These are phyloP conservation scores for Zaprionus camerounensis DNA, from an alignment of 1,140 invertebrate genomes.

Conservation along the genomic window DNA sequence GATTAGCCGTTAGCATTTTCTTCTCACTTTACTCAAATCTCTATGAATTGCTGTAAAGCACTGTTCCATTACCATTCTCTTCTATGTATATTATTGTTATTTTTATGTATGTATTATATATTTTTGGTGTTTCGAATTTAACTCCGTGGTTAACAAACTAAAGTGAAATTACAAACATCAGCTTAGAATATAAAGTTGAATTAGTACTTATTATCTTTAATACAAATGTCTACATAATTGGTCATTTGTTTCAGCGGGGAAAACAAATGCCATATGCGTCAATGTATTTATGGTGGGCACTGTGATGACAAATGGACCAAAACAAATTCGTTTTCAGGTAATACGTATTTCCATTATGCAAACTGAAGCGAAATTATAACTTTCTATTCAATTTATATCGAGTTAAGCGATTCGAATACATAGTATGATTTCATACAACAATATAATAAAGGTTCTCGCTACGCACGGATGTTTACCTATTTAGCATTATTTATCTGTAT, in stretches of 20 bases:
- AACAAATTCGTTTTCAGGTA: constrained; percentile 32
- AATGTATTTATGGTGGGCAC: constrained; percentile 49
- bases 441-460: constrained; percentile 32
- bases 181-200: constrained; percentile 12
- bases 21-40: constrained; percentile 10
- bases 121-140: constrained; percentile 40
- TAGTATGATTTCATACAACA: constrained; percentile 38
- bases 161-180: constrained; percentile 11
- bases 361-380: constrained; percentile 23
- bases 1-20: constrained; percentile 53
- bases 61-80: neutral
- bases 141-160: constrained; percentile 5
- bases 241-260: constrained; percentile 12
- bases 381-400: neutral
- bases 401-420: neutral
- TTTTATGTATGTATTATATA: constrained; percentile 7
- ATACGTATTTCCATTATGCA: constrained; percentile 16
- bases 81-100: neutral
- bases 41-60: constrained; percentile 15
- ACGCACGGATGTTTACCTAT: constrained; percentile 28
- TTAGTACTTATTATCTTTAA: constrained; percentile 21
- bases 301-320: constrained; percentile 42
- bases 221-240: constrained; percentile 25
- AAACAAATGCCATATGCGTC: constrained; percentile 35
- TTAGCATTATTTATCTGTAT: constrained; percentile 30